Base-by-base conservation (phyloP, 1,140 invertebrate species). In the Uloborus diversus region DNA sequence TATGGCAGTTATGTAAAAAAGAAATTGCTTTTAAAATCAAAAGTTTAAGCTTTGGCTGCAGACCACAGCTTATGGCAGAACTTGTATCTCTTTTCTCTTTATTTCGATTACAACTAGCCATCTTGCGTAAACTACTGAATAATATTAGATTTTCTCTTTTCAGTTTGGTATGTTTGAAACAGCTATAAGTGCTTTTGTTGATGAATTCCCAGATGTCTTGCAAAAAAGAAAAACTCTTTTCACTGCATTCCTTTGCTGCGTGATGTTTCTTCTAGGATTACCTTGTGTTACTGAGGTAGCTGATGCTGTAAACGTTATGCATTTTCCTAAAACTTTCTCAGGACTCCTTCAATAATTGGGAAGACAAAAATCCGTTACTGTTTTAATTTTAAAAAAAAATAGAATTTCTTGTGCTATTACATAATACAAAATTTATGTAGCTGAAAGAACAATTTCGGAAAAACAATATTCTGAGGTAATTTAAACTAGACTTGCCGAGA, bases 161-260 rank as follows among this genome's bases (percentile, higher is more conserved):
- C 49, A 82, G 81, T 82, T 82, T 82, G 81, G 75, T n/a, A 82
- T 82, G 81, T 82, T 82, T 53, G 81, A 82, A 37, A 69, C 75
- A 2, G 59, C 37, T 7, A 47, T 82, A 4, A 82, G 81, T 62
- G 75, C 81, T 13, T 82, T 82, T 65, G 75, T 79, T 0, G 81
- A 82, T 27, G 76, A 82, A 64, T 82, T 79, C 27, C 75, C 75
- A 3, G 27, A 2, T 14, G 13, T 68, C 17, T 33, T 79, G 13
- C 37, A 82, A 17, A 79, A 81, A 13, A 56, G 68, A 23, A 82
- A 82, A 61, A 27, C 57, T 9, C 27, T 56, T 13, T 79, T 82
- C 32, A 82, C 53, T 1, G 81, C 20, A 13, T 3, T 33, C 1
- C 70, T 89, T 5, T 90, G 90, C 84, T 89, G 90, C 83, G 69